Evolutionary conservation across 2,113 vertebrate genomes (phyloP), one percentile per base, ranked within the genome.

Genomic region (Pachyramphus minor): DNA sequence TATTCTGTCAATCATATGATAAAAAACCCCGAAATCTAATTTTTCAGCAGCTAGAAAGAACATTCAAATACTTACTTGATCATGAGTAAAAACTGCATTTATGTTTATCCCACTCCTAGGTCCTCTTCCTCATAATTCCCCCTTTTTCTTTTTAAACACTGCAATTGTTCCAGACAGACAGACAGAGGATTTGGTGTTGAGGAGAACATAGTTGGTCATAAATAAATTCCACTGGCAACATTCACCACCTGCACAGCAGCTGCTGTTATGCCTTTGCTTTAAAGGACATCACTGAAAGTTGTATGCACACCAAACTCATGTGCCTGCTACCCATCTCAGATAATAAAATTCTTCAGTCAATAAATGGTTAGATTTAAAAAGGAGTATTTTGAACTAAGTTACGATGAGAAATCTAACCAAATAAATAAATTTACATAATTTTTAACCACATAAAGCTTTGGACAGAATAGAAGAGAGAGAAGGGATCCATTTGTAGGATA

Each of bases 211-310:
- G 69, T 1, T 87, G 59, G 72, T 47, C 80, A 84, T 44, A 90
- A 90, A 89, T 52, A 69, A 88, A 92, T 59, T 45, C 73, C 56
- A 80, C 52, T 47, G 80, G 68, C 76, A 90, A 41, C n/a, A 80
- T 3, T 33, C 75, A 62, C 71, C 41, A 85, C 88, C 88, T 83
- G 75, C 83, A 93, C 72, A 80, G 79, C 92, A 96, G 94, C 86
- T 95, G 88, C 95, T 75, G 6, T 37, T 83, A 44, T 1, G 35
- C 39, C n/a, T 88, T 55, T 56, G 80, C 91, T 92, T 77, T 47
- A 81, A 80, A 89, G 52, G 83, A 84, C 50, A 74, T 41, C 49
- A 59, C 56, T 89, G 73, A 41, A 80, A 92, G 64, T 13, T 74
- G 78, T 58, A 62, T 1, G 23, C 44, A 59, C 49, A 75, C 47